phyloP scores from a whole-genome alignment of 2,888 invertebrate species.

The Sinotaia quadrata region DNA sequence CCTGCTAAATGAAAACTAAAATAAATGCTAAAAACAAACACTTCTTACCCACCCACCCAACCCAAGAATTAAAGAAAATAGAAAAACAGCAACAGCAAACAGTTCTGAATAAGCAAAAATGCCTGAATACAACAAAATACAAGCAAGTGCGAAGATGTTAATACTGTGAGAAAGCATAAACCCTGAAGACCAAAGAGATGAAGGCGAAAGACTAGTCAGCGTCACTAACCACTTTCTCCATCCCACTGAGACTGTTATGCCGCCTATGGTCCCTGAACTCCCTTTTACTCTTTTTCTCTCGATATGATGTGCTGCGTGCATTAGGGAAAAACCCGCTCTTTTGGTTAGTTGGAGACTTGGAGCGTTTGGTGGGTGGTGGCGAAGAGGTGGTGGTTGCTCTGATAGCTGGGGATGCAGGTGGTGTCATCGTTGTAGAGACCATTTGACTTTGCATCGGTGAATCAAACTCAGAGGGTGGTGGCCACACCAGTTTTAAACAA shows the following conservation, averaged over 20 bases:
- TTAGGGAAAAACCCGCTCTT: conserved; percentile 11
- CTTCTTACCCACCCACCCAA: too few relatives aligned
- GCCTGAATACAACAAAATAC: too few relatives aligned
- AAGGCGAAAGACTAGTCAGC: too few relatives aligned
- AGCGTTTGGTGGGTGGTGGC: conserved; percentile 9
- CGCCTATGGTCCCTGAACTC: conserved; percentile 71
- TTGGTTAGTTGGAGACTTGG: conserved; percentile 12
- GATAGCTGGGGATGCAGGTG: not conserved
- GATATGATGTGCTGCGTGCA: conserved; percentile 59
- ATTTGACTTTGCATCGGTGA: not conserved
- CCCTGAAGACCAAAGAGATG: too few relatives aligned
- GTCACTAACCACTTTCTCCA: conserved; percentile 58
- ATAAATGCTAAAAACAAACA: too few relatives aligned
- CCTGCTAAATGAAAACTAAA: too few relatives aligned
- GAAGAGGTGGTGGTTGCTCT: not conserved
- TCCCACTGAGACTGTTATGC: conserved; percentile 66
- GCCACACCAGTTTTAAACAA: conserved; percentile 3
- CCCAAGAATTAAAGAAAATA: too few relatives aligned
- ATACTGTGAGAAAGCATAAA: too few relatives aligned
- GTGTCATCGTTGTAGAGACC: not conserved
- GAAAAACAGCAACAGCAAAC: too few relatives aligned
- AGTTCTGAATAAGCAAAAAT: too few relatives aligned
- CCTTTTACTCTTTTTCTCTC: conserved; percentile 70
- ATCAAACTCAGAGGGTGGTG: not conserved
- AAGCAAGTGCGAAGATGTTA: too few relatives aligned